These are phyloP conservation scores for Tachypleus tridentatus DNA, from an alignment of 1,140 invertebrate species.

Conservation along the genomic window DNA sequence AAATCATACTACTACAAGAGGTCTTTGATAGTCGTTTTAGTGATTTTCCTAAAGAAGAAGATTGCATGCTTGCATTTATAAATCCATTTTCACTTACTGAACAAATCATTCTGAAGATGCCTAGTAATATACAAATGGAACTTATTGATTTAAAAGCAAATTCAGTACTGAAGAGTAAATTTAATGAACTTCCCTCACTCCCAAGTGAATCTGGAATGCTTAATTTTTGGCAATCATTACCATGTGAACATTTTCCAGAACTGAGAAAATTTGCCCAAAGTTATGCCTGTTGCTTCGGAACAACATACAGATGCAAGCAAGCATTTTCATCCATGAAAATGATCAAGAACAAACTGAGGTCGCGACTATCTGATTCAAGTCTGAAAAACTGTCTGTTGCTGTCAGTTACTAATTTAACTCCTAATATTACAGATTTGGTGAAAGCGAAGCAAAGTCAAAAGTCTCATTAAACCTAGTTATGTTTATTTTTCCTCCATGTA, in stretches of 20 bases:
- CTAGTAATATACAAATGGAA: conserved; percentile 1
- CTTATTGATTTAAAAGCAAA: conserved; percentile 3
- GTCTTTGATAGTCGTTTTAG: background rate
- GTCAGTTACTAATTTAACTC: conserved; percentile 5
- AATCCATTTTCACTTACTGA: conserved; percentile 2
- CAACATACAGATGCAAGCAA: conserved; percentile 2
- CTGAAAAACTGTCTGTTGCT: conserved; percentile 1
- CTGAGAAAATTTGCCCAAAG: background rate
- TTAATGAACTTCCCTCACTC: background rate
- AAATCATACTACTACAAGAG: conserved; percentile 2
- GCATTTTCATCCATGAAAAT: conserved; percentile 3
- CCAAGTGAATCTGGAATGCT: conserved; percentile 1
- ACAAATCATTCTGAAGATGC: conserved; percentile 2
- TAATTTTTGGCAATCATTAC: conserved; percentile 6
- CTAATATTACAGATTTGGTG: background rate
- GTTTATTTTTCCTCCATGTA: background rate
- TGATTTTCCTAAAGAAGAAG: background rate
- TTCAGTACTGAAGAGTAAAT: background rate
- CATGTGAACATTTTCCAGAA: conserved; percentile 5
- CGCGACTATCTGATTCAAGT: background rate
- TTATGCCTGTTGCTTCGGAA: background rate
- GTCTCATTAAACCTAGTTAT: background rate
- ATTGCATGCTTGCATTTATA: conserved; percentile 2
- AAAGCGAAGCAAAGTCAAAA: conserved; percentile 2
- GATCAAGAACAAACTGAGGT: conserved; percentile 3